Evolutionary conservation across 2,888 invertebrate genomes (phyloP).

Genomic region (Tinea semifulvella): DNA sequence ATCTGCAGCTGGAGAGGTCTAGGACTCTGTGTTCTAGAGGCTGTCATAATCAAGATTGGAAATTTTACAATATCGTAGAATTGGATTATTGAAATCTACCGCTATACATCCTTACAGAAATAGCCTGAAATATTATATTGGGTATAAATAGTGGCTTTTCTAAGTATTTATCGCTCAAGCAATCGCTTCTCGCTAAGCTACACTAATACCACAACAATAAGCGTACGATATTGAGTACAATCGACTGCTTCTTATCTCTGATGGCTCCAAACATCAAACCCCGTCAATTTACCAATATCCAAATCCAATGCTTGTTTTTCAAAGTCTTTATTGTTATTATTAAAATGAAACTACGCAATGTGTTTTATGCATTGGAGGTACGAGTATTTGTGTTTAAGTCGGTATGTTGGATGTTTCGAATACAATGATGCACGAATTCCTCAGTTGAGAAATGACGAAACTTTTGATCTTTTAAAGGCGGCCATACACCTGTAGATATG

Average conservation of each 20-base stretch:
- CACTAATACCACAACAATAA: no score
- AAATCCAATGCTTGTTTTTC: background rate
- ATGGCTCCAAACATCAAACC: slow-evolving; percentile 39
- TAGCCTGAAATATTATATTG: no score
- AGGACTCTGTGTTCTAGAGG: no score
- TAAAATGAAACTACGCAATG: background rate
- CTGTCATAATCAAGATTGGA: no score
- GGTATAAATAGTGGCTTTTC: no score
- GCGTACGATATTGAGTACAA: slow-evolving; percentile 45
- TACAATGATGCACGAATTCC: slow-evolving; percentile 2
- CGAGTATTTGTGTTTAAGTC: background rate
- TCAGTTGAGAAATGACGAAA: slow-evolving; percentile 17
- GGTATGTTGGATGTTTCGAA: background rate
- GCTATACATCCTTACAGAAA: no score
- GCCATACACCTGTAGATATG: no score
- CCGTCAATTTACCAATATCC: slow-evolving; percentile 2
- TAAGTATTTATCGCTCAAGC: no score
- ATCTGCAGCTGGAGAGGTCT: no score
- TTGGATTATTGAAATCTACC: no score
- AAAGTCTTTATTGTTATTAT: background rate
- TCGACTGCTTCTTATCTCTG: slow-evolving; percentile 58
- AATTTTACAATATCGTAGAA: no score
- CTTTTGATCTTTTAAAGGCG: slow-evolving; percentile 47
- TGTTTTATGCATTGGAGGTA: background rate
- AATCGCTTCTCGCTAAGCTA: no score